Conservation (phyloP, 2,113 vertebrate species). For the Promerops cafer region DNA sequence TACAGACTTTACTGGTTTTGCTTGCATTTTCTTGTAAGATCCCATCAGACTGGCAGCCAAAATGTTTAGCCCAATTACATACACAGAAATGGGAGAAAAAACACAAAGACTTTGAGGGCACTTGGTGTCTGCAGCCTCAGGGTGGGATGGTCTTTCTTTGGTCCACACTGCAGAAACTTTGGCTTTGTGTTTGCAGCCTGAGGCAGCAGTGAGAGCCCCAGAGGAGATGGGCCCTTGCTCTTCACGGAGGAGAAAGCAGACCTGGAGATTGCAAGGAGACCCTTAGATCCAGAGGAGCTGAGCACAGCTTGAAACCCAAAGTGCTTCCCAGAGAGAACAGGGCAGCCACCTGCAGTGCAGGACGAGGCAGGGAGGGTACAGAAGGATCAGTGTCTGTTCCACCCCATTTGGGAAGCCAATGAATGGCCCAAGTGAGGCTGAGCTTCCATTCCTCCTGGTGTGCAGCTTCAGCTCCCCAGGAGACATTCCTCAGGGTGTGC, state of each 20-base stretch:
- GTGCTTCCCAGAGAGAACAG: background rate
- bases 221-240: background rate
- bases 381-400: background rate
- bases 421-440: background rate
- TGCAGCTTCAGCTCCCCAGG: background rate
- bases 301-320: background rate
- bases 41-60: background rate
- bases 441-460: background rate
- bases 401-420: accelerated
- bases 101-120: background rate
- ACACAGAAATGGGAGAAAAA: background rate
- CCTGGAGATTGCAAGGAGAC: background rate
- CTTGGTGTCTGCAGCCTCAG: background rate
- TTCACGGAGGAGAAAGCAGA: background rate
- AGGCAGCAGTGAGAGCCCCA: background rate
- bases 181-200: background rate
- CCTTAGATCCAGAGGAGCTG: background rate
- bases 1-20: background rate
- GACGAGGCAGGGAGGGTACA: background rate
- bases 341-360: background rate
- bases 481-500: background rate
- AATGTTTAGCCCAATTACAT: background rate
- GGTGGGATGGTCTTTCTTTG: background rate
- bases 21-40: background rate
- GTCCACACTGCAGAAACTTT: background rate